Evolutionary conservation across 2,797 vertebrate genomes (phyloP), one percentile per base, ranked within the genome.

Genomic region (Eurystomus glaucurus): DNA sequence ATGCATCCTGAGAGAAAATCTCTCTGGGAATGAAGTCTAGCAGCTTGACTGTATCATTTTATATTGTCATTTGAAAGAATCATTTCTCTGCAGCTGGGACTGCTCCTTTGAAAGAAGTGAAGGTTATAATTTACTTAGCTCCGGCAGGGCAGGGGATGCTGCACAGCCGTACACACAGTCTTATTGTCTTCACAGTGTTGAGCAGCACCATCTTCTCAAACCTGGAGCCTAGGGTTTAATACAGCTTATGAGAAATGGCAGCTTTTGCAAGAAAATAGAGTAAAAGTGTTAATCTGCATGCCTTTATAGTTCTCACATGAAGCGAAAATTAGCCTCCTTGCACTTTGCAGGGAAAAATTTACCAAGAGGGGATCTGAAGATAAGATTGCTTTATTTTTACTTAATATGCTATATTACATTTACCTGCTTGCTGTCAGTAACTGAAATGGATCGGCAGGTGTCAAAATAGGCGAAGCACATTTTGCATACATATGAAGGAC

Each of bases 91-190:
- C 95, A 93, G 93, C 96, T 96, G 96, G 85, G 92, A 79, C 94
- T 69, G 26, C 92, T 96, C 37, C 92, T 95, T 86, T 72, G 62
- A 87, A 92, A 91, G 78, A 87, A 95, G 86, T 43, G 88, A 93
- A 85, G 90, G 93, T 90, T 96, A 69, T 97, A 94, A 97, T 96
- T 96, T 97, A 77, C 93, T 96, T 91, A 94, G 90, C 94, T 96
- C 88, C 84, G 95, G 84, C 92, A 91, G 92, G 78, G 92, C 86
- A 95, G 75, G 69, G 86, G 86, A 85, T 94, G 81, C 88, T 90
- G 84, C 76, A 86, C 54, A 82, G 79, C 77, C 57, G 31, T 66
- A 60, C 6, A 1, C 41, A 16, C 20, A 66, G 17, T 43, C 92
- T 93, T 89, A 88, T 2, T 97, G 92, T 92, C 94, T 95, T 91